A percentile compares a stretch with the other conserved stretches of the same genome.
Conservation (phyloP, 2,797 vertebrate genomes). For the Chelonia mydas region DNA sequence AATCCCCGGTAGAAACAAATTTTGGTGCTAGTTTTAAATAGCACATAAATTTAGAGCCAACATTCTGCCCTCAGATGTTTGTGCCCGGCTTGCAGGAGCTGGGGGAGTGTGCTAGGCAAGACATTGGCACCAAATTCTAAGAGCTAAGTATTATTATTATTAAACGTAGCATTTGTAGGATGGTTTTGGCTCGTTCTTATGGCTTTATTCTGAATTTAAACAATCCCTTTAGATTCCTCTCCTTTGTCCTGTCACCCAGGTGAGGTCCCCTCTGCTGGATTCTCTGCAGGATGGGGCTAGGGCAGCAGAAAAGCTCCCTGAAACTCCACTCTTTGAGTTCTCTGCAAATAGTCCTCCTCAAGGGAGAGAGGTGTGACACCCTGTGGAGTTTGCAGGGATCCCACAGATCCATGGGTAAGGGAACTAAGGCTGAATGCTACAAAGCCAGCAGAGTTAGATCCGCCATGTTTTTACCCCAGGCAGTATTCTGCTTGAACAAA, state of each 20-base stretch:
- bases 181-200: background rate
- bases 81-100: background rate
- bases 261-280: background rate
- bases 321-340: background rate
- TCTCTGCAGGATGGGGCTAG: background rate
- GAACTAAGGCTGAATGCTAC: background rate
- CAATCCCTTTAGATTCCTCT: background rate
- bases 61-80: background rate
- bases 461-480: background rate
- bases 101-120: background rate
- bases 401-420: background rate
- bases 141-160: background rate
- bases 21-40: background rate
- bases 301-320: background rate
- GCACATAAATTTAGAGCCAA: background rate
- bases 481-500: background rate
- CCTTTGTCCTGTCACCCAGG: no score
- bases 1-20: background rate
- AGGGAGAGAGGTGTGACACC: background rate
- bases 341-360: background rate
- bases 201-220: background rate
- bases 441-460: background rate
- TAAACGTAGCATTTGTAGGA: background rate
- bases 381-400: background rate
- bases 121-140: background rate